These are phyloP conservation scores for Myotis findleyi DNA, from an alignment of 2,797 vertebrate genomes.

Conservation along the genomic window DNA sequence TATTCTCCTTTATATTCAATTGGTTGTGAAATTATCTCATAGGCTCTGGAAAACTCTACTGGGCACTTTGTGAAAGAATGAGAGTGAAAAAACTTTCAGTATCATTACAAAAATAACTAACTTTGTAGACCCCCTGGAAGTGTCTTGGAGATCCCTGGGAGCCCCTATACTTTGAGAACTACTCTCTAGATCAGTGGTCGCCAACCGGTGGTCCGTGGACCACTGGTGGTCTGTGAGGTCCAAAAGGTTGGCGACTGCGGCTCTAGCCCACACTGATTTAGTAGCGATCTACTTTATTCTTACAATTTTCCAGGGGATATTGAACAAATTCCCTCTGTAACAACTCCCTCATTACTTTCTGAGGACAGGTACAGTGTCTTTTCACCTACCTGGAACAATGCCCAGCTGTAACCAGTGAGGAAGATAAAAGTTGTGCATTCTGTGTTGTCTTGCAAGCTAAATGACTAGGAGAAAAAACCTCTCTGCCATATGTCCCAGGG, in stretches of 20 bases:
- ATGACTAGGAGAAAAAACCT: not conserved
- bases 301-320: constrained; percentile 26
- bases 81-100: not conserved
- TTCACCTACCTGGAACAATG: constrained; percentile 30
- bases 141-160: not conserved
- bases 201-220: no score
- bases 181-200: not conserved
- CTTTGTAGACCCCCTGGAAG: not conserved
- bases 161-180: not conserved
- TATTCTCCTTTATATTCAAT: not conserved
- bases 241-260: no score
- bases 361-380: constrained; percentile 19
- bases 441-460: constrained; percentile 19
- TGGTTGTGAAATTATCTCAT: not conserved
- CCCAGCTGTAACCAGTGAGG: not conserved
- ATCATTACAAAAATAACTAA: not conserved
- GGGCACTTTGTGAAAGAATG: not conserved
- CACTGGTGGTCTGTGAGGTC: no score
- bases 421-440: not conserved
- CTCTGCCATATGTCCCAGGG: not conserved
- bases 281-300: not conserved
- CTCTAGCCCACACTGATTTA: not conserved
- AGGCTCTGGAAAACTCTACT: constrained; percentile 2
- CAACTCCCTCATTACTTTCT: constrained; percentile 32
- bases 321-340: not conserved